Percentiles rank a stretch among this genome's conserved stretches.
Conservation (phyloP, 2,113 vertebrate species). For the Tetrax tetrax region DNA sequence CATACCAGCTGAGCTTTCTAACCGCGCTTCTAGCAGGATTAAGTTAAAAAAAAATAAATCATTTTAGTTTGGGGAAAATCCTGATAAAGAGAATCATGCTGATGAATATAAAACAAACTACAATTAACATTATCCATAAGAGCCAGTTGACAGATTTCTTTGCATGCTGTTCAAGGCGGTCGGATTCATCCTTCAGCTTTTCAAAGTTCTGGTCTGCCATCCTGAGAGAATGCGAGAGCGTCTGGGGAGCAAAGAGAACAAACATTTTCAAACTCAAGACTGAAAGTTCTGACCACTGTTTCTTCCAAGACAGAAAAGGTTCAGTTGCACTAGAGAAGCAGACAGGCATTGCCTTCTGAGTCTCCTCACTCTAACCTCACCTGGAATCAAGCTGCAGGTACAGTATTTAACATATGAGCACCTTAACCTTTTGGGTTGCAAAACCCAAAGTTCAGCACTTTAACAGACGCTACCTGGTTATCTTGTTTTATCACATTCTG, state of each 20-base stretch:
- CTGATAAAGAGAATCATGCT: conserved; percentile 98
- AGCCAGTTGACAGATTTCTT: conserved; percentile 99
- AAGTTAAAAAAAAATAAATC: conserved; percentile 37
- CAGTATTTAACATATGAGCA: not conserved
- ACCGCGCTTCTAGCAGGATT: not conserved
- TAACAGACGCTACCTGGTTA: conserved; percentile 84
- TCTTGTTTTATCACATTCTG: conserved; percentile 98
- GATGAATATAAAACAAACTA: conserved; percentile 95
- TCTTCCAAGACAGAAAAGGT: not conserved
- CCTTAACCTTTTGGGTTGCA: not conserved
- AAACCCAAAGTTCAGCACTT: not conserved
- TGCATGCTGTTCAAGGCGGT: conserved; percentile 92
- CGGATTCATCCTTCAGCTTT: conserved; percentile 93
- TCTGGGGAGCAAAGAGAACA: conserved; percentile 73
- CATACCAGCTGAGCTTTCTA: not conserved
- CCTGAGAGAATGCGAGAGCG: conserved; percentile 88
- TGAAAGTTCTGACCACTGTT: not conserved
- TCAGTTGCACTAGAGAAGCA: not conserved
- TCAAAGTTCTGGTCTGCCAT: conserved; percentile 95
- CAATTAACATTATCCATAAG: conserved; percentile 93
- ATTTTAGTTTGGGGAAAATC: conserved; percentile 92
- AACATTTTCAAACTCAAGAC: not conserved
- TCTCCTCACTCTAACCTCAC: not conserved
- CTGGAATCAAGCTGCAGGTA: not conserved
- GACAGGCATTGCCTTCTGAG: not conserved